A percentile compares a stretch with the other conserved stretches of the same genome.
Conservation (phyloP, 2,797 vertebrate genomes). For the Discoglossus pictus region DNA sequence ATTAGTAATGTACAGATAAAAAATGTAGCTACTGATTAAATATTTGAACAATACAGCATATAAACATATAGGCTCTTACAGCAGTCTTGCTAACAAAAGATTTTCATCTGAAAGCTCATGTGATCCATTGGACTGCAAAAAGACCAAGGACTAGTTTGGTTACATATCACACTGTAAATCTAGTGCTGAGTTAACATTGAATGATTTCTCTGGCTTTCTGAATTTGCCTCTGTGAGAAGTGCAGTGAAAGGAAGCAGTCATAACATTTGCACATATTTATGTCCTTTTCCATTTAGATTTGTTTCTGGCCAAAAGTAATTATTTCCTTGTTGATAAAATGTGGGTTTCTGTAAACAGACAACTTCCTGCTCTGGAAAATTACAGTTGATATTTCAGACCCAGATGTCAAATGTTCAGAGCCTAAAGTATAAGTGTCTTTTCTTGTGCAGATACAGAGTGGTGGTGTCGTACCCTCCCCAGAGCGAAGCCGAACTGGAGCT, state of each 20-base stretch:
- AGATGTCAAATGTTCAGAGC: neutral
- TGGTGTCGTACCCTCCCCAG: constrained; percentile 97
- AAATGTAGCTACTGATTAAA: no score
- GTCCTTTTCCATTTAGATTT: constrained; percentile 9
- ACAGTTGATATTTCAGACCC: constrained; percentile 7
- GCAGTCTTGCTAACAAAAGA: no score
- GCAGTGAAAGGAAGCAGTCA: constrained; percentile 12
- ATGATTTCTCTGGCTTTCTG: constrained; percentile 7
- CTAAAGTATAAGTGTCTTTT: constrained; percentile 12
- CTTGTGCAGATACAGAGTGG: constrained; percentile 87
- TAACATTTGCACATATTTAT: constrained; percentile 23
- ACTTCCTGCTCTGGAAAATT: constrained; percentile 12
- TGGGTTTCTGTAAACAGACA: constrained; percentile 5
- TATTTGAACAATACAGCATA: no score
- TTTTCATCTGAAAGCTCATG: no score
- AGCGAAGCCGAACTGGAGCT: constrained; percentile 98
- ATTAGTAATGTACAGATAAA: no score
- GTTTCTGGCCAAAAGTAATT: constrained; percentile 4
- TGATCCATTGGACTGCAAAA: no score
- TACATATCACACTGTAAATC: no score
- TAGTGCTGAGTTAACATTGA: constrained; percentile 3
- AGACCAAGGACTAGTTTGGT: no score
- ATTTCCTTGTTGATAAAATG: constrained; percentile 17
- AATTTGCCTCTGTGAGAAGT: constrained; percentile 15
- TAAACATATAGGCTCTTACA: no score